A percentile compares a stretch with the other conserved stretches of the same genome.
These are phyloP conservation scores for Scolopax mira DNA, from an alignment of 2,113 vertebrate species.

Conservation along the genomic window DNA sequence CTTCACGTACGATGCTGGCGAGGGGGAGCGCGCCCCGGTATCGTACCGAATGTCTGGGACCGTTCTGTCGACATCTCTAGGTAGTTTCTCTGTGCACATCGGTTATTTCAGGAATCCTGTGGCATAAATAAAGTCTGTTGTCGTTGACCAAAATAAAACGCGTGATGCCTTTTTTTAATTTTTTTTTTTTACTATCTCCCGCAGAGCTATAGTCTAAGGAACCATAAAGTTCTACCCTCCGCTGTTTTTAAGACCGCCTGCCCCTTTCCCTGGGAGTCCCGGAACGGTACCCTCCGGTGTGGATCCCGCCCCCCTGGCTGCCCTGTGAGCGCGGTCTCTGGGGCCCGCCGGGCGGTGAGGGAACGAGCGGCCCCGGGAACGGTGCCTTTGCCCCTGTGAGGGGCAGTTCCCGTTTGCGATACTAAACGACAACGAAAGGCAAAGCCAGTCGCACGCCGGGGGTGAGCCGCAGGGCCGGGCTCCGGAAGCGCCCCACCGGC, in stretches of 20 bases:
- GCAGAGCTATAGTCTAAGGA: not conserved
- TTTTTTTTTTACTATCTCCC: not conserved
- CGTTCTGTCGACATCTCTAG: not conserved
- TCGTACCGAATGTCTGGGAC: not conserved
- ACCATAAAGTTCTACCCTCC: rapidly evolving
- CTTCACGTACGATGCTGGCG: conserved; percentile 11
- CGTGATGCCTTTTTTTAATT: not conserved
- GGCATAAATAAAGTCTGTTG: conserved; percentile 71
- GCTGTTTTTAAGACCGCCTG: not conserved
- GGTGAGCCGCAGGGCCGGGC: not conserved
- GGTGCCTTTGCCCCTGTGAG: not conserved
- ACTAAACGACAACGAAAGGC: rapidly evolving
- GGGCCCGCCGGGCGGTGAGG: not conserved
- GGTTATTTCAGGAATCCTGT: conserved; percentile 47
- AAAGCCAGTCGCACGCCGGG: too few species aligned
- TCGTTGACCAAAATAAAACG: not conserved
- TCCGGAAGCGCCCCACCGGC: too few species aligned
- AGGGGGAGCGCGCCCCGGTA: not conserved
- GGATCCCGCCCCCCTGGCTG: not conserved
- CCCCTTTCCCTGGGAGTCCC: not conserved
- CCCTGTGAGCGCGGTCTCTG: not conserved
- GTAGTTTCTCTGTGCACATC: conserved; percentile 16
- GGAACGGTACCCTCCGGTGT: not conserved
- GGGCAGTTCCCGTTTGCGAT: not conserved
- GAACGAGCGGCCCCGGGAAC: not conserved